A percentile compares a stretch with the other conserved stretches of the same genome.
These are phyloP conservation scores for Mechanitis mazaeus DNA, from an alignment of 2,888 invertebrate genomes.

Conservation along the genomic window DNA sequence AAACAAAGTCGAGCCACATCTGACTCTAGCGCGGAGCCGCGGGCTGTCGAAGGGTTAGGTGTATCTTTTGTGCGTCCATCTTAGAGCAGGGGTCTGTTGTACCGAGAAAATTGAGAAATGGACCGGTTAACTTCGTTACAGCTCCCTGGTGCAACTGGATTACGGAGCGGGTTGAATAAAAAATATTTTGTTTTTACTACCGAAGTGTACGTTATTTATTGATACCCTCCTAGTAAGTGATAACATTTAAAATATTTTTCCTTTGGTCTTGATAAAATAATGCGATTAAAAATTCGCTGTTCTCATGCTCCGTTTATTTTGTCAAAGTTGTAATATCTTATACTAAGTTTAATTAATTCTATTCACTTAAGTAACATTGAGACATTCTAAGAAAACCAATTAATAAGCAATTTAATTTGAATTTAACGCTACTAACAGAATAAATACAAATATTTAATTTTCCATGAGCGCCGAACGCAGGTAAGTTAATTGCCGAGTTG, in stretches of 20 bases:
- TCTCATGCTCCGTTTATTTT: too few relatives aligned
- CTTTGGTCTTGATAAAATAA: too few relatives aligned
- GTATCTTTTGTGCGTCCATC: slow-evolving; percentile 62
- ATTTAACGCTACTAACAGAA: slow-evolving; percentile 22
- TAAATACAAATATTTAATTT: slow-evolving; percentile 45
- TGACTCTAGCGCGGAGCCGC: slow-evolving; percentile 47
- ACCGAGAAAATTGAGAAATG: slow-evolving; percentile 74
- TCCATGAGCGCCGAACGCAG: slow-evolving; percentile 36
- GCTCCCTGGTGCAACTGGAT: slow-evolving; percentile 58
- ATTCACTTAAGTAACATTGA: neutral
- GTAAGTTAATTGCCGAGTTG: slow-evolving; percentile 59
- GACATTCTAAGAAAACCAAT: slow-evolving; percentile 10
- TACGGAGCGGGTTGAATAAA: slow-evolving; percentile 58
- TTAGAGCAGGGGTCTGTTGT: slow-evolving; percentile 54
- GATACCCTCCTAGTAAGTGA: slow-evolving; percentile 9
- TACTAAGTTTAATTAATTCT: too few relatives aligned
- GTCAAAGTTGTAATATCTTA: too few relatives aligned
- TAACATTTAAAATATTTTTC: slow-evolving; percentile 2
- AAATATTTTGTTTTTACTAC: slow-evolving; percentile 60
- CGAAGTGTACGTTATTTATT: slow-evolving; percentile 24
- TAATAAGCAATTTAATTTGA: slow-evolving; percentile 21
- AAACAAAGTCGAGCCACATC: slow-evolving; percentile 52
- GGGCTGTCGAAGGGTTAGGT: slow-evolving; percentile 62
- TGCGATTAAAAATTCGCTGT: too few relatives aligned
- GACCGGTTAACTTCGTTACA: slow-evolving; percentile 74